Conservation (phyloP, 2,797 vertebrate genomes). For the Enoplosus armatus region DNA sequence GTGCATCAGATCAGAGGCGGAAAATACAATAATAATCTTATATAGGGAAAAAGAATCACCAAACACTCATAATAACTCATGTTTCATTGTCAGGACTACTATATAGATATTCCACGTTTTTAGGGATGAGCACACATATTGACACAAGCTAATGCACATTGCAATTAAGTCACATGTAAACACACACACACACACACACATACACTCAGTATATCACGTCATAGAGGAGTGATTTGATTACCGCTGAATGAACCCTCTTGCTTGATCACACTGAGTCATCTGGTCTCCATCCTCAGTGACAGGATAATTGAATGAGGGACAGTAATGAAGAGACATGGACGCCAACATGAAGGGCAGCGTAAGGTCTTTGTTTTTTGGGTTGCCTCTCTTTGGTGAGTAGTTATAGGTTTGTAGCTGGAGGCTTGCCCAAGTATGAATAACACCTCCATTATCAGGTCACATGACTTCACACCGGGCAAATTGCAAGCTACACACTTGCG, state of each 20-base stretch:
- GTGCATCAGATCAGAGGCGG: slow-evolving; percentile 22
- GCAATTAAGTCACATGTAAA: slow-evolving; percentile 18
- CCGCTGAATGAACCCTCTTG: slow-evolving; percentile 63
- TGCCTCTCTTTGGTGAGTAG: slow-evolving; percentile 4
- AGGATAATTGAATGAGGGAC: slow-evolving; percentile 77
- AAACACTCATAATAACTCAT: neutral
- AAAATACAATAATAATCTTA: slow-evolving; percentile 3
- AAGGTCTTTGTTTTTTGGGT: slow-evolving; percentile 51
- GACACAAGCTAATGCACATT: slow-evolving; percentile 7
- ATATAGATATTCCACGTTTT: neutral
- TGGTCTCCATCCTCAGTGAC: slow-evolving; percentile 72
- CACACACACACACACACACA: slow-evolving; percentile 13
- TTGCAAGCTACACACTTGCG: neutral
- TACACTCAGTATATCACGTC: slow-evolving; percentile 47
- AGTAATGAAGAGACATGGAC: slow-evolving; percentile 73
- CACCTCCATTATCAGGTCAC: slow-evolving; percentile 19
- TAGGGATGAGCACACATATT: neutral
- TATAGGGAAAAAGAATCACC: neutral
- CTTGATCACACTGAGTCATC: slow-evolving; percentile 77
- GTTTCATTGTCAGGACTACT: neutral
- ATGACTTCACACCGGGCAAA: slow-evolving; percentile 11
- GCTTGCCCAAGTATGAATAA: slow-evolving; percentile 31
- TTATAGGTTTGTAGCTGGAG: slow-evolving; percentile 1
- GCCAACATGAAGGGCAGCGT: slow-evolving; percentile 50
- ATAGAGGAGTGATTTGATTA: slow-evolving; percentile 74